A percentile compares a stretch with the other conserved stretches of the same genome.
These are phyloP conservation scores for Isaurus tuberculatus DNA, from an alignment of 92 coral and sea anemone genomes.

Conservation along the genomic window DNA sequence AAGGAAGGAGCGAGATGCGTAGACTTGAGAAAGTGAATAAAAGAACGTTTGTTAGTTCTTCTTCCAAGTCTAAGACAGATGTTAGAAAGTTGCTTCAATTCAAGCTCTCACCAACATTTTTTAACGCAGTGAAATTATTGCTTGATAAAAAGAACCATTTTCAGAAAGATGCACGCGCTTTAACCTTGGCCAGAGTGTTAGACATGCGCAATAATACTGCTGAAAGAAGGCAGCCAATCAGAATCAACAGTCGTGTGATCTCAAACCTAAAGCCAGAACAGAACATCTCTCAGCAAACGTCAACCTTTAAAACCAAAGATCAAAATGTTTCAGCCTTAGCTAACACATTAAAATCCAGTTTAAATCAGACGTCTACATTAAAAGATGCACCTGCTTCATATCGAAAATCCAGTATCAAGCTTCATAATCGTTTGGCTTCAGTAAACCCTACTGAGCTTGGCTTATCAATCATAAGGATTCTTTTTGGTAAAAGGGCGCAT, in stretches of 20 bases:
- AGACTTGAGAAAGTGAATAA: not conserved
- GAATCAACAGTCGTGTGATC: not conserved
- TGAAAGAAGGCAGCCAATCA: not conserved
- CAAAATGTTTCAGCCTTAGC: not conserved
- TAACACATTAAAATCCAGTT: slow-evolving; percentile 1
- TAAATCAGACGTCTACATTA: slow-evolving; percentile 19
- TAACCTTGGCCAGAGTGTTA: slow-evolving; percentile 76
- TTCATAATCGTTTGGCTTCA: slow-evolving; percentile 53
- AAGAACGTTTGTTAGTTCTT: slow-evolving; percentile 33
- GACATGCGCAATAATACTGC: slow-evolving; percentile 57
- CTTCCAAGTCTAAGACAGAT: not conserved
- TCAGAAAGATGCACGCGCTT: slow-evolving; percentile 75
- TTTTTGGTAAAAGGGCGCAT: slow-evolving; percentile 88
- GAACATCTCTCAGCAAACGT: not conserved
- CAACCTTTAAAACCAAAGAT: not conserved
- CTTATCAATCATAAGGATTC: slow-evolving; percentile 79
- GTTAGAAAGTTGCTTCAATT: slow-evolving; percentile 7
- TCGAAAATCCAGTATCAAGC: slow-evolving; percentile 34
- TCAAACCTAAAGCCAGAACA: not conserved
- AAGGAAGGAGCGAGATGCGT: not conserved
- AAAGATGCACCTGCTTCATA: not conserved
- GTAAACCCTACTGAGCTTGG: slow-evolving; percentile 92
- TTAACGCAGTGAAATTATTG: slow-evolving; percentile 74
- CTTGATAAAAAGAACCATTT: slow-evolving; percentile 77
- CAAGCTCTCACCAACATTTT: slow-evolving; percentile 67